Evolutionary conservation across 2,797 vertebrate genomes (phyloP).

Genomic region (Gorsachius magnificus): DNA sequence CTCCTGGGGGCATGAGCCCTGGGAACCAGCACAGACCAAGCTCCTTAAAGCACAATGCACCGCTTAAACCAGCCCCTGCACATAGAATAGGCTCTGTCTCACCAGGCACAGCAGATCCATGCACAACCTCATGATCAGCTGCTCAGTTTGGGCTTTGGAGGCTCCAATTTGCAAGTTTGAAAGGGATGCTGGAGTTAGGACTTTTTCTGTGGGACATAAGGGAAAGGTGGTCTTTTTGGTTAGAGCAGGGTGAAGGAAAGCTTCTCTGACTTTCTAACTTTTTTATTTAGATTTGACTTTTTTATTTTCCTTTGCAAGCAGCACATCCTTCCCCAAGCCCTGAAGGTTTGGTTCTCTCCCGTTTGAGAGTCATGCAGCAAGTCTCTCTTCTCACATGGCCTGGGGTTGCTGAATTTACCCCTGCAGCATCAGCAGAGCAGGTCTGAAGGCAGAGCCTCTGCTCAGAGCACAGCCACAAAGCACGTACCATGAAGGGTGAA

Average conservation of each 20-base stretch:
- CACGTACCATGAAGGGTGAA: fast-evolving
- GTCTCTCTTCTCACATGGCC: neutral
- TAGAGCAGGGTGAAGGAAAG: neutral
- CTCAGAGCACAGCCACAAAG: neutral
- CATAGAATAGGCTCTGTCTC: neutral
- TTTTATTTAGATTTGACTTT: neutral
- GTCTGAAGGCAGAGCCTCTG: neutral
- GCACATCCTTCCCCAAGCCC: neutral
- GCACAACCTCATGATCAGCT: neutral
- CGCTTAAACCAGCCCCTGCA: neutral
- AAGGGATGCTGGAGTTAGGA: neutral
- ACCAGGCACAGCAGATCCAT: neutral
- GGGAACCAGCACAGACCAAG: neutral
- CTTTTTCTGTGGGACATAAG: neutral
- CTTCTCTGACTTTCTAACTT: neutral
- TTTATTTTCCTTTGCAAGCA: neutral
- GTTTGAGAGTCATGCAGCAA: fast-evolving
- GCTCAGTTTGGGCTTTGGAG: neutral
- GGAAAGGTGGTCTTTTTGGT: neutral
- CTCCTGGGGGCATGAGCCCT: neutral
- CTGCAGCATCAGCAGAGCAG: neutral
- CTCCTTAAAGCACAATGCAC: neutral
- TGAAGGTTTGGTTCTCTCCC: neutral
- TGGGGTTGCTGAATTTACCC: neutral
- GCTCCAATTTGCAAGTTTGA: neutral